Evolutionary conservation across 2,113 vertebrate genomes (phyloP), one percentile per base, ranked within the genome.

Genomic region (Sterrhoptilus dennistouni): DNA sequence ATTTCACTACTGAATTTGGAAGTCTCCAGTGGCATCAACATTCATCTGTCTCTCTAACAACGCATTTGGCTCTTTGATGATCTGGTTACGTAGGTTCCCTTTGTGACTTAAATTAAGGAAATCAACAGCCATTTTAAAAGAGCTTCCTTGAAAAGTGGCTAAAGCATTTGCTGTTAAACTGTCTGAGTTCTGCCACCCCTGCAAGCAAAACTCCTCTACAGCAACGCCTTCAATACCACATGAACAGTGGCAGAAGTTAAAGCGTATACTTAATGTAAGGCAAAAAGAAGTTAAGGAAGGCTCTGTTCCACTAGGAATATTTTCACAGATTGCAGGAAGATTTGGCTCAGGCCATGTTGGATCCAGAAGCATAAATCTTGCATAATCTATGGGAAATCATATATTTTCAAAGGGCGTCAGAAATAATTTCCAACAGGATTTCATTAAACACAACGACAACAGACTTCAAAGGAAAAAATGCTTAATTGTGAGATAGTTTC

Each of bases 251-350:
- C 52, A 64, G 24, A 52, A 76, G 16, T 20, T 42, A 5, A 83
- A 60, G 24, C 3, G 16, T 5, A 3, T 9, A 18, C 0, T 0
- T 16, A 42, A 28, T 3, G 19, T 24, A 47, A 66, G 10, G 24
- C 52, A 84, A 80, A 60, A 63, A 21, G 38, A 14, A 49, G 20
- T 45, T 68, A 38, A 9, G 40, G n/a, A 54, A 54, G 47, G 45
- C 27, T 6, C 14, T 60, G 27, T 33, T 79, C 50, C 3, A 1
- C 28, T 0, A 61, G 60, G 16, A 74, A 22, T 36, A 16, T 78
- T 64, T 71, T n/a, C 21, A 27, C 25, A 53, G 28, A 31, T 31
- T 52, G 22, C 19, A 64, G 33, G 45, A 72, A 57, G 61, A 79
- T 87, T 81, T 78, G 56, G 19, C 36, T 81, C 60, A 38, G 27